A percentile compares a stretch with the other conserved stretches of the same genome.
phyloP scores from a whole-genome alignment of 2,888 invertebrate species.

The Dendrolimus houi region DNA sequence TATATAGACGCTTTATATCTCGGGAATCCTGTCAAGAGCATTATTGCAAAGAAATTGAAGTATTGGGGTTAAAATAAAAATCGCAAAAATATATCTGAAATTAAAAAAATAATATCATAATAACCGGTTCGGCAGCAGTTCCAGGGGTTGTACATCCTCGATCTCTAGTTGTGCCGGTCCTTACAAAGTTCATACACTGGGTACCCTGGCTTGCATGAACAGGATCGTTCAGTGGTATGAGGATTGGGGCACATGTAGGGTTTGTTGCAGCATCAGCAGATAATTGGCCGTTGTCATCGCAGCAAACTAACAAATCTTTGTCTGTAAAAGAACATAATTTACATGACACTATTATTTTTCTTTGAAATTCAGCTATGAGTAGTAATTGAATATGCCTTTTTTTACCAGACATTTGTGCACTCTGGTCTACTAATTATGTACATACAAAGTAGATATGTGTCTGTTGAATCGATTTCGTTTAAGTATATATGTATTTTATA shows the following conservation, averaged over 20 bases:
- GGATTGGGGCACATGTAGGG: conserved; percentile 53
- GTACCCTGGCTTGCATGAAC: conserved; percentile 68
- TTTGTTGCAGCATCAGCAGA: conserved; percentile 37
- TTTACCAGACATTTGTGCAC: no score
- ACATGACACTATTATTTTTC: neutral
- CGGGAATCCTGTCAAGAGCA: no score
- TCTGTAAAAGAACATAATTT: conserved; percentile 24
- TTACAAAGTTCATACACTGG: conserved; percentile 84
- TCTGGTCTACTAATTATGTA: no score
- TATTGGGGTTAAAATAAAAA: no score
- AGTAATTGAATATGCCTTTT: no score
- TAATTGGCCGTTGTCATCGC: conserved; percentile 50
- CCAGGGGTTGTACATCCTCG: conserved; percentile 78
- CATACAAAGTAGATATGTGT: no score
- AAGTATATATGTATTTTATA: no score
- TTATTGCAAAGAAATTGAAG: no score
- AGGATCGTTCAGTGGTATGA: conserved; percentile 52
- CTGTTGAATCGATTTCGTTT: no score
- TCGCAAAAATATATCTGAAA: no score
- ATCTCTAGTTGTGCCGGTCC: conserved; percentile 81
- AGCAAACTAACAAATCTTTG: conserved; percentile 47
- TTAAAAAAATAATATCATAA: neutral
- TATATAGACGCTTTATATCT: no score
- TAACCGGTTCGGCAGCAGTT: conserved; percentile 84
- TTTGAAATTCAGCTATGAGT: neutral